Conservation (phyloP, 2,113 vertebrate genomes). For the Chaetodon auriga region DNA sequence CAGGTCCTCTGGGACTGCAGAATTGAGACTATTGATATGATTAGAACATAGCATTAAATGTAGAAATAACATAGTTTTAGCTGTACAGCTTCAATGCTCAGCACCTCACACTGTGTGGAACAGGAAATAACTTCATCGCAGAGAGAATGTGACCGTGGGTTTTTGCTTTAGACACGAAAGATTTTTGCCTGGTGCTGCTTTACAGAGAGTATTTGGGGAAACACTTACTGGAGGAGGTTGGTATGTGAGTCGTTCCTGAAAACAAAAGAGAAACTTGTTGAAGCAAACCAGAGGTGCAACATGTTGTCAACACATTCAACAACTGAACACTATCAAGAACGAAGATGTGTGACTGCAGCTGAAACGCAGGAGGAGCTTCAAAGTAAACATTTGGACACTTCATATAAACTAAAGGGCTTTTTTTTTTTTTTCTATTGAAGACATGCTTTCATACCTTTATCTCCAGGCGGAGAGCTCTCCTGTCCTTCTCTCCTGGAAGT, state of each 20-base stretch:
- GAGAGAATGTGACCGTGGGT: too few species aligned
- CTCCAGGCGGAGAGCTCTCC: slow-evolving; percentile 78
- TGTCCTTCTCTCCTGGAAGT: slow-evolving; percentile 82
- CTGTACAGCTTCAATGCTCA: too few species aligned
- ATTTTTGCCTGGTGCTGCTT: neutral
- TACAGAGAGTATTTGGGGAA: neutral
- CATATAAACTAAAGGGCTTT: too few species aligned
- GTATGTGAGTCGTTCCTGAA: slow-evolving; percentile 82
- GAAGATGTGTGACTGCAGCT: neutral
- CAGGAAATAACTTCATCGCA: too few species aligned
- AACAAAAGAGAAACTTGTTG: neutral
- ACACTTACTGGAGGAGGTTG: slow-evolving; percentile 81
- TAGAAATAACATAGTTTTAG: too few species aligned
- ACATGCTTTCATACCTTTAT: slow-evolving; percentile 76
- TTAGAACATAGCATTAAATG: too few species aligned
- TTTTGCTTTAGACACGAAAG: too few species aligned
- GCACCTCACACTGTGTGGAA: too few species aligned
- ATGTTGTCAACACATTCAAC: neutral
- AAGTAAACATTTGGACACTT: neutral
- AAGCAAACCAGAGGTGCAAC: neutral
- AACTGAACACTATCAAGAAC: neutral
- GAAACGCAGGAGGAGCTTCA: neutral
- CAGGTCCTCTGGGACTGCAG: too few species aligned
- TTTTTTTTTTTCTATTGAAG: neutral
- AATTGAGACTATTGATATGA: too few species aligned